phyloP scores from a whole-genome alignment of 2,888 invertebrate genomes.

The Ectemnius cavifrons region DNA sequence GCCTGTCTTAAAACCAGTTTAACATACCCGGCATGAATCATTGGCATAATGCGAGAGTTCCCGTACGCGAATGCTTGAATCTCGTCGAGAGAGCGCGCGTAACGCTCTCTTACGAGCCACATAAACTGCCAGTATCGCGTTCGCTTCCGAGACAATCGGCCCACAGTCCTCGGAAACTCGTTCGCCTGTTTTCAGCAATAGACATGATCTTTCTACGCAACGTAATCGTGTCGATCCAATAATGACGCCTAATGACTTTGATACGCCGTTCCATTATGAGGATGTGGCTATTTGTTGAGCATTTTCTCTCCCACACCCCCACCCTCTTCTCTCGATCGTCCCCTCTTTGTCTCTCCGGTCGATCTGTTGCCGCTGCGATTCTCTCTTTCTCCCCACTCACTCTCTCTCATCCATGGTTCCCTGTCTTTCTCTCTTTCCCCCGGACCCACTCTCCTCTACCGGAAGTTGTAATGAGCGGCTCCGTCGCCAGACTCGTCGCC shows the following conservation, averaged over 20 bases:
- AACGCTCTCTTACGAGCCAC: constrained; percentile 1
- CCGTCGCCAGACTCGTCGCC: constrained; percentile 71
- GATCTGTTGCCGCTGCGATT: constrained; percentile 21
- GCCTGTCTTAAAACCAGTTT: constrained; percentile 61
- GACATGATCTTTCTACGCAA: constrained; percentile 50
- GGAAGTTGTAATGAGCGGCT: constrained; percentile 76
- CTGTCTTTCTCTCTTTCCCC: constrained; percentile 36
- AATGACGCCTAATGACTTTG: constrained; percentile 73
- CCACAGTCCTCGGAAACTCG: constrained; percentile 9
- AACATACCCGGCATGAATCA: constrained; percentile 63
- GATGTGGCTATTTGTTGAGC: constrained; percentile 77
- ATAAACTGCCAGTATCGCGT: not conserved
- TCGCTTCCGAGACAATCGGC: not conserved
- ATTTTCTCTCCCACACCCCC: constrained; percentile 62
- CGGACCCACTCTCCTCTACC: constrained; percentile 62
- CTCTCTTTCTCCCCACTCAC: constrained; percentile 38
- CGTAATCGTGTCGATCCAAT: constrained; percentile 68
- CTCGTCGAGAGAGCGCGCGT: constrained; percentile 11
- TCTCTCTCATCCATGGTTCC: not conserved
- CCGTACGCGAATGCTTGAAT: constrained; percentile 42
- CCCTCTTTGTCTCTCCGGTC: constrained; percentile 36
- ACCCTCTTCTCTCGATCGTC: constrained; percentile 25
- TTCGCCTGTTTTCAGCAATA: constrained; percentile 29
- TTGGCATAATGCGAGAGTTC: constrained; percentile 51
- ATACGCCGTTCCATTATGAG: constrained; percentile 77